These are phyloP conservation scores for Xestia sexstrigata DNA, from an alignment of 2,888 invertebrate species.

Conservation along the genomic window DNA sequence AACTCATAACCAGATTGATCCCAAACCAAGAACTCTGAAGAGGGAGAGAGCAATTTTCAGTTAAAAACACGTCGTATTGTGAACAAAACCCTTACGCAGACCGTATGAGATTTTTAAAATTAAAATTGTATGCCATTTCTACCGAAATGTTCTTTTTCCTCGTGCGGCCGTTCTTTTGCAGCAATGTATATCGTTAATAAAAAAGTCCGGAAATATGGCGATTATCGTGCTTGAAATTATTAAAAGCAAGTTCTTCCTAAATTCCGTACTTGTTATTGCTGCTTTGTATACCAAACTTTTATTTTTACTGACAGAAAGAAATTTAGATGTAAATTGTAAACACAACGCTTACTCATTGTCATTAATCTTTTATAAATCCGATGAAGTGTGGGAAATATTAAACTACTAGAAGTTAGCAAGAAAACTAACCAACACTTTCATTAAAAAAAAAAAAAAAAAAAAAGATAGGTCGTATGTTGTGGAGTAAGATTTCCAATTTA, in stretches of 20 bases:
- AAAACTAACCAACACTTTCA: too few relatives aligned
- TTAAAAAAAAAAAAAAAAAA: too few relatives aligned
- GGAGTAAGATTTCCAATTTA: too few relatives aligned
- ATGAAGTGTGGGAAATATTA: too few relatives aligned
- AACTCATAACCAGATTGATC: neutral
- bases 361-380: too few relatives aligned
- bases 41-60: neutral
- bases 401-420: too few relatives aligned
- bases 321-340: too few relatives aligned
- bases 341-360: too few relatives aligned
- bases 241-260: neutral
- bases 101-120: conserved; percentile 3
- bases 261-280: neutral
- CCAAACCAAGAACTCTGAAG: neutral
- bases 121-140: neutral
- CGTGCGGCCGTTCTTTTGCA: neutral
- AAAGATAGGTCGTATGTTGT: too few relatives aligned
- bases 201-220: neutral
- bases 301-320: neutral
- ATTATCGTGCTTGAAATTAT: neutral
- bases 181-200: neutral
- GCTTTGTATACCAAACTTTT: neutral
- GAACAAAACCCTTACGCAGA: neutral
- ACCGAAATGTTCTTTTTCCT: neutral
- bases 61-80: neutral